A percentile compares a stretch with the other conserved stretches of the same genome.
These are phyloP conservation scores for Thinocorus orbignyianus DNA, from an alignment of 2,113 vertebrate genomes.

Conservation along the genomic window DNA sequence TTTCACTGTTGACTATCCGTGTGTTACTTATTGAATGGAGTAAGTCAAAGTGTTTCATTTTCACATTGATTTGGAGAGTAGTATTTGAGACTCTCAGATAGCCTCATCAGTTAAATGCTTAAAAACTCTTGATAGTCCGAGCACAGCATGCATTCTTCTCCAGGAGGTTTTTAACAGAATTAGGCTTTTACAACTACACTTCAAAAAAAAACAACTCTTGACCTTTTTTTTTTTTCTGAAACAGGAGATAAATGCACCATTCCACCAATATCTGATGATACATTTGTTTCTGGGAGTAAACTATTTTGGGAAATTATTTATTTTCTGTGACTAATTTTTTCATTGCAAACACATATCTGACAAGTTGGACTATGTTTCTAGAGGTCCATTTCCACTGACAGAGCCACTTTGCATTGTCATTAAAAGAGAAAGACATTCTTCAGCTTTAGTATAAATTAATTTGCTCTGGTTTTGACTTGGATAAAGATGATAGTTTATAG, in stretches of 20 bases:
- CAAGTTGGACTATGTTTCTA: not conserved
- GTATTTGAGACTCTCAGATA: not conserved
- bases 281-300: not conserved
- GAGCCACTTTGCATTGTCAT: not conserved
- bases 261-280: not conserved
- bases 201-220: no score
- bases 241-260: not conserved
- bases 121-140: not conserved
- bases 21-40: not conserved
- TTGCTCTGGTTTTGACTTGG: not conserved
- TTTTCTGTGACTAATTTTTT: not conserved
- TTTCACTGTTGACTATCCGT: not conserved
- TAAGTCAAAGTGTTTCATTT: not conserved
- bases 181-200: not conserved
- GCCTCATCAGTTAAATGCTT: not conserved
- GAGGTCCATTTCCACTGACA: not conserved
- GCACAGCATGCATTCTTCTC: not conserved
- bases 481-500: not conserved
- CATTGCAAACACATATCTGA: not conserved
- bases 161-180: not conserved
- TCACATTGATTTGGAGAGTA: not conserved
- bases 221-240: not conserved
- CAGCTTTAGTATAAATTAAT: not conserved
- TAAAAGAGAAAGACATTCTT: not conserved
- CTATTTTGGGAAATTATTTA: not conserved